These are phyloP conservation scores for Steatornis caripensis DNA, from an alignment of 2,113 vertebrate species.

Conservation along the genomic window DNA sequence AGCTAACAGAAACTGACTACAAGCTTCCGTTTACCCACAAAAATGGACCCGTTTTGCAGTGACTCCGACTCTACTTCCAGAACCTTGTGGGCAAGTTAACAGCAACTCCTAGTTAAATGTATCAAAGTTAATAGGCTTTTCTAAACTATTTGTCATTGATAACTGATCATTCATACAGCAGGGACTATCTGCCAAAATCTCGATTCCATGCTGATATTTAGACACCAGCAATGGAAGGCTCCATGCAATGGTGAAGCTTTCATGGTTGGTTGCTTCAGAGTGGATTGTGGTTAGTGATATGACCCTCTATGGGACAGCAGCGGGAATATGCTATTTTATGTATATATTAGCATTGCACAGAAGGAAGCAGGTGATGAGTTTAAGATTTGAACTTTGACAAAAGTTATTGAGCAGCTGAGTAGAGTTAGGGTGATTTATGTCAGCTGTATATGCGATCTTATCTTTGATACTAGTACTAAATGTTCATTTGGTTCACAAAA, in stretches of 20 bases:
- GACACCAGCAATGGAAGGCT: not conserved
- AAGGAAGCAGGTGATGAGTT: not conserved
- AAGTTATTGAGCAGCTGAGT: not conserved
- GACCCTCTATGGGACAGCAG: not conserved
- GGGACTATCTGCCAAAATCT: not conserved
- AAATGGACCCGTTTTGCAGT: not conserved
- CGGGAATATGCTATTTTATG: not conserved
- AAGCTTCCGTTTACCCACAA: not conserved
- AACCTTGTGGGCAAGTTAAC: not conserved
- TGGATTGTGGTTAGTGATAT: not conserved
- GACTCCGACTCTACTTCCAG: not conserved
- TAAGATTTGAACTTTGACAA: not conserved
- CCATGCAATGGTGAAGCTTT: not conserved
- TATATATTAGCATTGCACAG: not conserved
- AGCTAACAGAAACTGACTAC: not conserved
- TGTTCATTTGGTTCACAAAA: constrained; percentile 5
- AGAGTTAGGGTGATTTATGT: not conserved
- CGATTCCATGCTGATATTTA: not conserved
- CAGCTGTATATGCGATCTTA: not conserved
- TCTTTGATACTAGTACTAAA: constrained; percentile 1
- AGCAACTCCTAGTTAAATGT: not conserved
- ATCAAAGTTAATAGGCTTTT: not conserved
- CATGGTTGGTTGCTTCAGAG: not conserved
- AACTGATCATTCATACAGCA: not conserved
- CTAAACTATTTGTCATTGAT: not conserved